A percentile compares a stretch with the other conserved stretches of the same genome.
These are phyloP conservation scores for Microchrysa polita DNA, from an alignment of 2,888 invertebrate genomes.

Conservation along the genomic window DNA sequence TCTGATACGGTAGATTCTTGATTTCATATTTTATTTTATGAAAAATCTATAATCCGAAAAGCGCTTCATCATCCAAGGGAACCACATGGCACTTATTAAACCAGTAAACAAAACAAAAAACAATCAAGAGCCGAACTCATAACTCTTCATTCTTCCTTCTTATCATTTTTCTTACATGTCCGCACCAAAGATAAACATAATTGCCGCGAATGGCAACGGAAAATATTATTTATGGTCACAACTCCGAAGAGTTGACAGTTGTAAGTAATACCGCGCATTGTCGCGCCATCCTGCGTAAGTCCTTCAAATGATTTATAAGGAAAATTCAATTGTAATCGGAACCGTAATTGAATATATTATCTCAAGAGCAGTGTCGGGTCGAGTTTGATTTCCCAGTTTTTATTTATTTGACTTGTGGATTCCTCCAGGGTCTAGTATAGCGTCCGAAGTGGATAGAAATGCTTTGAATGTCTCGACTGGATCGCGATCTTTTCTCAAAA, in stretches of 20 bases:
- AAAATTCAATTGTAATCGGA: constrained; percentile 26
- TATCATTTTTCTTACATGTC: background rate
- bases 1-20: no score
- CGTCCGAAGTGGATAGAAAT: background rate
- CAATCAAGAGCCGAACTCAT: background rate
- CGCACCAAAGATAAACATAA: background rate
- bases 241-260: constrained; percentile 23
- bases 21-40: no score
- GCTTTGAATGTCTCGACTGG: background rate
- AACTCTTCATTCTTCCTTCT: background rate
- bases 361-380: background rate
- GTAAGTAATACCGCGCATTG: background rate
- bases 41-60: no score
- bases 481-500: background rate
- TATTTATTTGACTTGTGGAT: background rate
- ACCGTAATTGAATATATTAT: constrained; percentile 39
- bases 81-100: no score
- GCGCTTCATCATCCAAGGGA: no score
- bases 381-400: constrained; percentile 1
- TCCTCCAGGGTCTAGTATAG: background rate
- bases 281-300: background rate
- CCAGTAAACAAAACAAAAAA: no score
- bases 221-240: constrained; percentile 30
- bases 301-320: constrained; percentile 33
- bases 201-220: background rate